These are phyloP conservation scores for Bungarus multicinctus DNA, from an alignment of 2,113 vertebrate genomes.

Conservation along the genomic window DNA sequence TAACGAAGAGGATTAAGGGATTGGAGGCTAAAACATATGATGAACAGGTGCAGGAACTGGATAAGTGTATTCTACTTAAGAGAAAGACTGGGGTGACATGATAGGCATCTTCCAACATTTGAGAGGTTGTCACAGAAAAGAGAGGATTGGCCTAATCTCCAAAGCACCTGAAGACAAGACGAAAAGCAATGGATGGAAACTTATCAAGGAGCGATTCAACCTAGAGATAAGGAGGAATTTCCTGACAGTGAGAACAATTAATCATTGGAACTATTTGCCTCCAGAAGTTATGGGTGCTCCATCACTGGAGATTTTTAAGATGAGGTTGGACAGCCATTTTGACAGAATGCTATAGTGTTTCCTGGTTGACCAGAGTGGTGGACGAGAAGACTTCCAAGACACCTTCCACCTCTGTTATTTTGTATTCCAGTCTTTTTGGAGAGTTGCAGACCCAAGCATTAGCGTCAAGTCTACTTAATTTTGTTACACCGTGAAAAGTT, in stretches of 20 bases:
- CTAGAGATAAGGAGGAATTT: neutral
- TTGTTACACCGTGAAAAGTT: neutral
- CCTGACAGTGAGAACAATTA: neutral
- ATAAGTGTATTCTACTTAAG: neutral
- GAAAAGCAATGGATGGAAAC: neutral
- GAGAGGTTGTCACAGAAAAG: neutral
- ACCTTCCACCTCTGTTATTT: too few species aligned
- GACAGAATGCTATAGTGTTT: too few species aligned
- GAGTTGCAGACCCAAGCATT: neutral
- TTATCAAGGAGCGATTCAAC: neutral
- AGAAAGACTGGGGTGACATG: neutral
- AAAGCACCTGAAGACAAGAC: neutral
- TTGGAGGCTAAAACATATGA: too few species aligned
- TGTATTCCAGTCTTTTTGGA: neutral
- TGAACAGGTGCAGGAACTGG: neutral
- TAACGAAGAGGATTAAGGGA: too few species aligned
- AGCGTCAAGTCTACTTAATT: neutral
- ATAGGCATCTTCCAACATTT: neutral
- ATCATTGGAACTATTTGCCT: neutral
- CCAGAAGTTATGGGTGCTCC: too few species aligned
- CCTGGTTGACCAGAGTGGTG: too few species aligned
- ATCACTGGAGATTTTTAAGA: too few species aligned
- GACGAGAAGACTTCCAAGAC: too few species aligned
- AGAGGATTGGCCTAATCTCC: neutral
- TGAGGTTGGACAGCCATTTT: too few species aligned